A percentile compares a stretch with the other conserved stretches of the same genome.
Conservation (phyloP, 92 coral and sea anemone genomes). For the Montipora capitata region DNA sequence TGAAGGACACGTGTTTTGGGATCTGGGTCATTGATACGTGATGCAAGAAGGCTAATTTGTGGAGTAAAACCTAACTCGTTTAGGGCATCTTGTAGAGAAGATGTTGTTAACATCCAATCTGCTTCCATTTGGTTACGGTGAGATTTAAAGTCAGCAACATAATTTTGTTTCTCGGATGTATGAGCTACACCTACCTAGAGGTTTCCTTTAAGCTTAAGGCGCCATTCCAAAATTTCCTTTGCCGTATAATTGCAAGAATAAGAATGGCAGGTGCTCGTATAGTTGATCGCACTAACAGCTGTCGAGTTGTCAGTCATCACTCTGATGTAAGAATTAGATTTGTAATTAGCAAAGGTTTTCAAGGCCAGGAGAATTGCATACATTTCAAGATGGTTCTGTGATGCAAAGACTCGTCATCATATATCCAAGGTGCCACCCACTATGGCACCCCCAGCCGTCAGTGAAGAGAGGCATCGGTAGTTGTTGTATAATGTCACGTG, state of each 20-base stretch:
- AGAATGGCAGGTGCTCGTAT: not conserved
- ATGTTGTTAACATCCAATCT: not conserved
- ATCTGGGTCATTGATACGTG: constrained; percentile 51
- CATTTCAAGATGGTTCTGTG: constrained; percentile 22
- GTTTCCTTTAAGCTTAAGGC: not conserved
- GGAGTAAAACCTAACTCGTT: constrained; percentile 11
- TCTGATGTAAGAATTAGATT: not conserved
- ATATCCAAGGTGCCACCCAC: constrained; percentile 38
- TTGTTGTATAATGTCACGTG: constrained; percentile 32
- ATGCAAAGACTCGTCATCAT: not conserved
- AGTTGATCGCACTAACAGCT: not conserved
- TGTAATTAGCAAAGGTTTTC: not conserved
- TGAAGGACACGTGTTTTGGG: constrained; percentile 27
- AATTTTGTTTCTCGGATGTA: too few species aligned
- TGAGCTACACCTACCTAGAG: too few species aligned
- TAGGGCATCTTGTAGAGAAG: not conserved
- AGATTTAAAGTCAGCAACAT: not conserved
- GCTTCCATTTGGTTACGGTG: not conserved
- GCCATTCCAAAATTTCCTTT: not conserved
- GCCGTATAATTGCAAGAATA: not conserved
- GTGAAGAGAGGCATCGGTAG: constrained; percentile 59
- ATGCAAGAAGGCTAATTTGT: constrained; percentile 57
- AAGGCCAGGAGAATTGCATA: not conserved
- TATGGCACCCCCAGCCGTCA: constrained; percentile 12
- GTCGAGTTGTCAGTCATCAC: constrained; percentile 5